Base-by-base conservation (phyloP, 2,888 invertebrate genomes). In the Disparrhopalites patrizii region DNA sequence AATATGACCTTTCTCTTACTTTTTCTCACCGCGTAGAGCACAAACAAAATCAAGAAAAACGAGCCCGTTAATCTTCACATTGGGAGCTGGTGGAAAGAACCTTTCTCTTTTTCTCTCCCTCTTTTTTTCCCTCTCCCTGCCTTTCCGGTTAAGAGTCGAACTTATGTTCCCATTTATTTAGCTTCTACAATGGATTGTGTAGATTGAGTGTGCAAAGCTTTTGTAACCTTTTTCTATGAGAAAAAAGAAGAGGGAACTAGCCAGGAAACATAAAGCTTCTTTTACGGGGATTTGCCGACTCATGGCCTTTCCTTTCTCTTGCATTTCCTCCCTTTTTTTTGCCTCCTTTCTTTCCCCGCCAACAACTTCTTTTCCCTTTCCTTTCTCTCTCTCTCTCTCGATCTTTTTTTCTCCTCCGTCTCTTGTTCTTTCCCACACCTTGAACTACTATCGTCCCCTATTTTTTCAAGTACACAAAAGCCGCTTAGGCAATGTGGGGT, bases 161-260 rank as follows among this genome's bases (percentile, higher is more conserved):
- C 70, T 72, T 70, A 72, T 72, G 72, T 70, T 68, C 69, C 70
- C 72, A 72, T 72, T 72, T 70, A 72, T 72, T 72, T 72, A 69
- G 66, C 66, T 62, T 66, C 62, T 70, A 70, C 67, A 70, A 69
- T 71, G 67, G 70, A 71, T 70, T 71, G 70, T 71, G 64, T 65
- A 62, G 70, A 67, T 68, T 70, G 68, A 63, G 65, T 65, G 62
- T n/a, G n/a, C 54, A 67, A 62, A 68, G 62, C 66, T 68, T 68
- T 67, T 68, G 66, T 66, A 68, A 68, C 68, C 68, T 70, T 70
- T n/a, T 68, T 58, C 66, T 66, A 63, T 52, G 65, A 63, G 67
- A 67, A 63, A 57, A n/a, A n/a, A n/a, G n/a, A n/a, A n/a, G n/a
- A n/a, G n/a, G n/a, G n/a, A 67, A 65, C 62, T 60, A 20, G 50